phyloP scores from a whole-genome alignment of 2,113 vertebrate species.

The Tragulus kanchil region DNA sequence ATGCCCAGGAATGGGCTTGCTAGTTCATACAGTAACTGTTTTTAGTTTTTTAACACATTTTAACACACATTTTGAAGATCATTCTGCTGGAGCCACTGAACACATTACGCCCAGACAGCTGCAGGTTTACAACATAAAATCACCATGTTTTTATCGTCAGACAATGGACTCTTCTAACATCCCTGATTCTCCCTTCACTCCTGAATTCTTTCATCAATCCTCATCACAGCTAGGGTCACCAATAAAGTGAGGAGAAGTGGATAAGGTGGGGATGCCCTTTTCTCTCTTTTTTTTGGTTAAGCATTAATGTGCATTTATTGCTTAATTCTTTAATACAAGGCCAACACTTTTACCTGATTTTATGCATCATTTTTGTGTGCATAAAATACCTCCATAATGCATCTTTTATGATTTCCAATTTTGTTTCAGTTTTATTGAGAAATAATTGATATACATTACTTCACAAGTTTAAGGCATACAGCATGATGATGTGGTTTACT shows the following conservation, averaged over 20 bases:
- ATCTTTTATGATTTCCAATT: constrained; percentile 27
- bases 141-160: not conserved
- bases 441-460: not conserved
- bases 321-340: not conserved
- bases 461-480: not conserved
- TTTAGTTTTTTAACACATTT: not conserved
- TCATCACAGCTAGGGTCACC: not conserved
- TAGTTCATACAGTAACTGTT: not conserved
- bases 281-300: not conserved
- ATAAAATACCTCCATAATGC: not conserved
- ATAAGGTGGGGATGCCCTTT: not conserved
- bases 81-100: not conserved
- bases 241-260: not conserved
- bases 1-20: not conserved
- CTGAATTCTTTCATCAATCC: not conserved
- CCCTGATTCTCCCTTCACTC: not conserved
- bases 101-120: not conserved
- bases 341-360: not conserved
- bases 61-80: not conserved
- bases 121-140: not conserved
- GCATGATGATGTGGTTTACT: not conserved
- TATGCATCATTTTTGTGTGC: not conserved
- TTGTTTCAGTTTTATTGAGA: not conserved
- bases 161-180: not conserved
- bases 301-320: not conserved